Base-by-base conservation (phyloP, 2,888 invertebrate genomes). In the Andrena bucephala region DNA sequence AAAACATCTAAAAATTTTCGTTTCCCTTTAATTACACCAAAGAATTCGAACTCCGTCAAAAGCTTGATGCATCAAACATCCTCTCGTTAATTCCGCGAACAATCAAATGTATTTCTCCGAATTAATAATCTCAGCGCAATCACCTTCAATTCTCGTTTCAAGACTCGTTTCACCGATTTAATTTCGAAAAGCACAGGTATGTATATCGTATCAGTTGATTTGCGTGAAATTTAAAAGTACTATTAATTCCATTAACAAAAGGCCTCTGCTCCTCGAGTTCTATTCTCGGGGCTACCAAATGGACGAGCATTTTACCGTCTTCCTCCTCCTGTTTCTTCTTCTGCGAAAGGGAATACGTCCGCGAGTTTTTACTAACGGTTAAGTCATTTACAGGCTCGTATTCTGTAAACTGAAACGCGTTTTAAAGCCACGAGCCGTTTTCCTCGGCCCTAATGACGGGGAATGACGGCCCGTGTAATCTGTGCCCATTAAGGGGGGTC, bases 351-450 rank as follows among this genome's bases (percentile, higher is more conserved):
- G 59, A 65, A 33, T 62, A 67, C 73, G 65, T 24, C 67, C 68
- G 79, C 77, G 66, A 75, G 85, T 89, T 87, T 87, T 89, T 85
- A 81, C 86, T 80, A 89, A 86, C 87, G 89, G 89, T 89, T 86
- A 85, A 89, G 86, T 85, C 84, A 87, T 89, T 89, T 89, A 89
- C 83, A 85, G 82, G 85, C 83, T 90, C 83, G 87, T 88, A 86
- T 81, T 83, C 82, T 75, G 87, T 87, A 89, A 89, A 89, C 80
- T 65, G 73, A 60, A 72, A 57, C 60, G 66, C 59, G 60, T 57
- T 54, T 75, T 77, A 66, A 77, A 81, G 77, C 78, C 80, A 79
- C 83, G 78, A 69, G 59, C 48, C 67, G 77, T 85, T 84, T 73
- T 77, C 84, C 70, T 73, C 63, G 54, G 31, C 50, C 73, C 70